Conservation (phyloP, 2,113 vertebrate species). For the Oceanites oceanicus region DNA sequence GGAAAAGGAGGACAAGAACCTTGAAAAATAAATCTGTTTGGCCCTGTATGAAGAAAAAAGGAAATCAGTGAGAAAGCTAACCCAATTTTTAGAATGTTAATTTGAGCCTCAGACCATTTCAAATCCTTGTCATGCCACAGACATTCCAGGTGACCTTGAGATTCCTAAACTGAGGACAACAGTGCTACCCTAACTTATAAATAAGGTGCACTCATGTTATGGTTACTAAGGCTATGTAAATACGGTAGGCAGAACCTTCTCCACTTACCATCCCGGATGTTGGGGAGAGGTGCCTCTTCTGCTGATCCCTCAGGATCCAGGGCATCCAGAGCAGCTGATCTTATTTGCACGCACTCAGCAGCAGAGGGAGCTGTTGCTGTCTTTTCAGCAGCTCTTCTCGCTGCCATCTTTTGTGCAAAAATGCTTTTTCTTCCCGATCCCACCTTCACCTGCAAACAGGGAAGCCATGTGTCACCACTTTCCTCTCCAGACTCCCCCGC, state of each 20-base stretch:
- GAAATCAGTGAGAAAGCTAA: background rate
- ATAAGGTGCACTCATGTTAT: background rate
- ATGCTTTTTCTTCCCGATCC: slow-evolving; percentile 85
- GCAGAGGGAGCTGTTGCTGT: background rate
- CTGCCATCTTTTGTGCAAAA: slow-evolving; percentile 92
- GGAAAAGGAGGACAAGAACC: background rate
- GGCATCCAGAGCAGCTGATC: background rate
- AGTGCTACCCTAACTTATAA: background rate
- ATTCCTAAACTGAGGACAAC: background rate
- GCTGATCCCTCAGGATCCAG: background rate
- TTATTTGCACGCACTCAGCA: background rate
- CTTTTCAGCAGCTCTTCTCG: slow-evolving; percentile 76
- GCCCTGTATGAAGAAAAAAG: background rate
- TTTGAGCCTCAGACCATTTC: background rate
- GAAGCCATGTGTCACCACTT: background rate
- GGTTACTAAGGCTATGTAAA: background rate
- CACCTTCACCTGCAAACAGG: slow-evolving; percentile 53
- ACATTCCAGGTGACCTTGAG: background rate
- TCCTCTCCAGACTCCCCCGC: background rate
- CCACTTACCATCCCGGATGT: background rate
- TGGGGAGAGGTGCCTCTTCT: background rate
- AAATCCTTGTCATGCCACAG: background rate
- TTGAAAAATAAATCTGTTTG: background rate
- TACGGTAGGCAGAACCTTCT: background rate
- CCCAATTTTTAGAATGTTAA: background rate